These are phyloP conservation scores for Centrocercus urophasianus DNA, from an alignment of 2,113 vertebrate genomes.

Conservation along the genomic window DNA sequence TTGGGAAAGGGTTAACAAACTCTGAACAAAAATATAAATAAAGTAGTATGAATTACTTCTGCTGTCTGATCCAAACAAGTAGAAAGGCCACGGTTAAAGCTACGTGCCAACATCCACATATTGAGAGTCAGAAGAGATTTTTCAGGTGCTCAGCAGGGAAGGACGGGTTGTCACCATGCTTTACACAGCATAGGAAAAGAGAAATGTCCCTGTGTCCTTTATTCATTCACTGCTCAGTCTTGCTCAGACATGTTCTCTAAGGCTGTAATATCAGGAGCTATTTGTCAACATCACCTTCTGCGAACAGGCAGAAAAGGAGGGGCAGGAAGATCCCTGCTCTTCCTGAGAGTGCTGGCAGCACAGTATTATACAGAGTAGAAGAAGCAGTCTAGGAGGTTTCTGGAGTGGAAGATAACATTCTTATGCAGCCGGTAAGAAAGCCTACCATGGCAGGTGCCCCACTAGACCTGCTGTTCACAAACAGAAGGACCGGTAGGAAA, in stretches of 20 bases:
- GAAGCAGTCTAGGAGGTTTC: too few species aligned
- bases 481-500: too few species aligned
- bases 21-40: not conserved
- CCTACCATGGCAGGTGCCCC: too few species aligned
- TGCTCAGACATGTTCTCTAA: not conserved
- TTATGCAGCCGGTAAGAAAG: too few species aligned
- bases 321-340: not conserved
- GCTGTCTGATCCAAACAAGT: not conserved
- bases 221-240: not conserved
- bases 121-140: not conserved
- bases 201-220: not conserved
- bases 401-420: too few species aligned
- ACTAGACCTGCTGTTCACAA: too few species aligned
- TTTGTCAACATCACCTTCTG: not conserved
- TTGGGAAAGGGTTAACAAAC: not conserved
- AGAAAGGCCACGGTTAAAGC: not conserved
- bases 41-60: not conserved
- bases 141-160: not conserved
- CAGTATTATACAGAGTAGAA: too few species aligned
- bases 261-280: not conserved
- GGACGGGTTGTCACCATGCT: not conserved
- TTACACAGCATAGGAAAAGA: not conserved
- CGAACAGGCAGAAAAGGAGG: not conserved
- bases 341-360: rapidly evolving
- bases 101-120: not conserved